Evolutionary conservation across 2,888 invertebrate genomes (phyloP), one percentile per base, ranked within the genome.

Genomic region (Leucoma salicis): DNA sequence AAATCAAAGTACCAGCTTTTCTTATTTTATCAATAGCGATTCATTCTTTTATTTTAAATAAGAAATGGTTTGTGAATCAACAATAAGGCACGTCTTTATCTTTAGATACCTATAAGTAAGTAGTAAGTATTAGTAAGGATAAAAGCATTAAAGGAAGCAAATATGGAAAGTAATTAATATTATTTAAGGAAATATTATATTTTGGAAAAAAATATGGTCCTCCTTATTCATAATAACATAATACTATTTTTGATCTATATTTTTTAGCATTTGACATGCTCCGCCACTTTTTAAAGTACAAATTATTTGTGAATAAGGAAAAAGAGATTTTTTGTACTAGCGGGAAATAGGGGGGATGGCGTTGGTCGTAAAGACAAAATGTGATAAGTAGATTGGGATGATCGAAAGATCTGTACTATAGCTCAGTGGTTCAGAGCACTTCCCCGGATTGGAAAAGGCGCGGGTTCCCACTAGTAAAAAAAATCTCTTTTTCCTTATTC

Each of bases 61-160:
- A 60, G 63, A 66, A 74, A 73, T 66, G 68, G 68, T 64, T 69
- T 68, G 65, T 56, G 60, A 70, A 69, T 68, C 62, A 63, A 66
- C 70, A 74, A 67, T 66, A 66, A 58, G 60, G 57, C 63, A 58
- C 57, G 55, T 61, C 57, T 74, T 74, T 71, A 72, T 69, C 63
- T 61, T 53, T 52, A 50, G 53, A 50, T 61, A 66, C 66, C 57
- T 64, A 60, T 54, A 60, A 61, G 66, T 61, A 53, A 49, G 53
- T 42, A 46, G 41, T 46, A 21, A 2, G 21, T 4, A 21, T 21
- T 8, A 21, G 8, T 2, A 21, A 1, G 21, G 8, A 21, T 21
- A 21, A 6, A 21, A n/a, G n/a, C n/a, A 21, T 21, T 8, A 21
- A 21, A 21, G 5, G 21, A 21, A 21, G 21, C n/a, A 8, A 2